Base-by-base conservation (phyloP, 2,888 invertebrate genomes). In the Drosophila yooni region DNA sequence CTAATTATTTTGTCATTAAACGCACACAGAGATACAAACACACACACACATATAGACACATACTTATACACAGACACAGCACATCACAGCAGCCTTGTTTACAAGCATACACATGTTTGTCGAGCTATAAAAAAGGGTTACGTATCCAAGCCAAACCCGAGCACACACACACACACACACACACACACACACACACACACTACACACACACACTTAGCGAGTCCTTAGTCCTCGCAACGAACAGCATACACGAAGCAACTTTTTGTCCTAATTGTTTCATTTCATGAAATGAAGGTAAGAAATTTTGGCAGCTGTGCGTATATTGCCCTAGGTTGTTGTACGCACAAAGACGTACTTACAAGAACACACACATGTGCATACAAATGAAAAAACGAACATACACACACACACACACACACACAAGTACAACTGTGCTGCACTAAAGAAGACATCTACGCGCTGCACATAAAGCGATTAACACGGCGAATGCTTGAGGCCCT, bases 1-100 rank as follows among this genome's bases (percentile, higher is more conserved):
- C 92, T 91, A 92, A 93, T 92, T 92, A 92, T 92, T 93, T 92
- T 91, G 91, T 91, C 92, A 92, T 92, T 92, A 92, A 91, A 91
- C 83, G 82, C 84, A 84, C 88, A 88, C 83, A 89, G 61, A 57
- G 63, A 4, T 40, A 74, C 65, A 66, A 15, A 52, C 58, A 53
- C 59, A 73, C n/a, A 64, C 57, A 54, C 31, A 57, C 31, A 63
- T 4, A 25, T 3, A n/a, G 1, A 51, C 51, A 66, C 33, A 53
- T 27, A 68, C 34, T 65, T 27, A 56, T 21, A 50, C 46, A 67
- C 84, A 83, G 83, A 84, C 81, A 87, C 59, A 59, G 61, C 51
- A 62, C 21, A 65, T 51, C 38, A 68, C 60, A 70, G 62, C 66
- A 60, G 73, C 66, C 81, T 79, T 79, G 79, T 78, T 82, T 81